These are phyloP conservation scores for Acleris sparsana DNA, from an alignment of 2,888 invertebrate species.

Conservation along the genomic window DNA sequence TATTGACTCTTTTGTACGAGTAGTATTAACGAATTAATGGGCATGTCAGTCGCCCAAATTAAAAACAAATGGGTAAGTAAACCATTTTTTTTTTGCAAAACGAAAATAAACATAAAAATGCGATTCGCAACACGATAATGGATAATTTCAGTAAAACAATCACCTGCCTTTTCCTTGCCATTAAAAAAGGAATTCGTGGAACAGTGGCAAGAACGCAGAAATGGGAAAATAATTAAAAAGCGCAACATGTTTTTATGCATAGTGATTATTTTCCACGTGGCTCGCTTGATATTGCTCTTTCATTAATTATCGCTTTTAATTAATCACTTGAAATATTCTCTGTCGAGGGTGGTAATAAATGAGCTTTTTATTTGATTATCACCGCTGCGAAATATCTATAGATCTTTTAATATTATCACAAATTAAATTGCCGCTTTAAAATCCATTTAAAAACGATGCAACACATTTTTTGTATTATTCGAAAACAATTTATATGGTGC, in stretches of 20 bases:
- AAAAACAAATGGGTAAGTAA: no score
- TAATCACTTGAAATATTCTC: slow-evolving; percentile 65
- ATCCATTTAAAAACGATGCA: no score
- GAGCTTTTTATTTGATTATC: slow-evolving; percentile 60
- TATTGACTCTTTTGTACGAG: no score
- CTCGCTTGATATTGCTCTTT: slow-evolving; percentile 57
- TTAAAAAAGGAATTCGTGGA: neutral
- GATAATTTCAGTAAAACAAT: neutral
- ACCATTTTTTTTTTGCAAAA: no score
- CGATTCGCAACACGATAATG: neutral
- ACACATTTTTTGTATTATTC: no score
- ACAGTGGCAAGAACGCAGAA: neutral
- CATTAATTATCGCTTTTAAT: slow-evolving; percentile 71
- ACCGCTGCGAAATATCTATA: slow-evolving; percentile 32
- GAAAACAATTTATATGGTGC: no score
- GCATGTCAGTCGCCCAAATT: no score
- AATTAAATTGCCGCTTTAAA: no score
- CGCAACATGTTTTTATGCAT: slow-evolving; percentile 12
- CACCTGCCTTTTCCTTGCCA: neutral
- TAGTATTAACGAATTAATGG: neutral
- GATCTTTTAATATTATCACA: neutral
- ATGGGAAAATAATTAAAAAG: neutral
- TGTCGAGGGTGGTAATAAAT: slow-evolving; percentile 54
- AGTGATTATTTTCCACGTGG: slow-evolving; percentile 31
- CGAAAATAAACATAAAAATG: no score